phyloP scores from a whole-genome alignment of 2,797 vertebrate species.

The Gambelia wislizenii region DNA sequence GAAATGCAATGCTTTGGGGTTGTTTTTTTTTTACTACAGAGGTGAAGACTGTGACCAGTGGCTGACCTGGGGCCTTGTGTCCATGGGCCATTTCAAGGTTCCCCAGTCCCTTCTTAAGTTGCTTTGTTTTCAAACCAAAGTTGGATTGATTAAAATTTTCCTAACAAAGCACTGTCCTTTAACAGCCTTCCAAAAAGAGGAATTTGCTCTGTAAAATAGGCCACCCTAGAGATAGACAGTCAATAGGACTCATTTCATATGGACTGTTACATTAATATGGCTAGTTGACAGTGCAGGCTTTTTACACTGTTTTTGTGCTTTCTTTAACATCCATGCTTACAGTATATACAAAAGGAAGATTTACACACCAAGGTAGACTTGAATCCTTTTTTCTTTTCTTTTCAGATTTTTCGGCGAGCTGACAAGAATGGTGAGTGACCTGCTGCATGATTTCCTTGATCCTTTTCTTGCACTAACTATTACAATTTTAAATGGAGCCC shows the following conservation, averaged over 20 bases:
- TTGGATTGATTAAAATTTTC: not conserved
- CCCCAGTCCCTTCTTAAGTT: not conserved
- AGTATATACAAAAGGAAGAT: rapidly evolving
- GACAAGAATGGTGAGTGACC: constrained; percentile 95
- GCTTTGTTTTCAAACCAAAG: not conserved
- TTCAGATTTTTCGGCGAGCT: constrained; percentile 96
- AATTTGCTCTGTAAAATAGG: not conserved
- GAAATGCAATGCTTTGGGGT: not conserved
- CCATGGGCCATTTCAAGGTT: not conserved
- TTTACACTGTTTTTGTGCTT: not conserved
- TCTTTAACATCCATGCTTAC: not conserved
- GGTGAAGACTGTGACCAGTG: not conserved
- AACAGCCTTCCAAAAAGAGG: not conserved
- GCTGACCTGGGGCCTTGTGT: not conserved
- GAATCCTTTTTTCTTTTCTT: constrained; percentile 70
- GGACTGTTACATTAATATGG: not conserved
- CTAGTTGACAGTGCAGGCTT: rapidly evolving
- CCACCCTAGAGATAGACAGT: not conserved
- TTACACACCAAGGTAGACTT: constrained; percentile 1
- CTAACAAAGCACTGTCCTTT: not conserved
- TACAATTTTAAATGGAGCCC: not conserved
- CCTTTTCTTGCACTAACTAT: not conserved
- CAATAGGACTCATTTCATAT: rapidly evolving
- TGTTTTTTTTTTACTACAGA: not conserved
- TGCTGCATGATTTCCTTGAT: constrained; percentile 3